phyloP scores from a whole-genome alignment of 2,797 vertebrate genomes.

The Acanthornis magna region DNA sequence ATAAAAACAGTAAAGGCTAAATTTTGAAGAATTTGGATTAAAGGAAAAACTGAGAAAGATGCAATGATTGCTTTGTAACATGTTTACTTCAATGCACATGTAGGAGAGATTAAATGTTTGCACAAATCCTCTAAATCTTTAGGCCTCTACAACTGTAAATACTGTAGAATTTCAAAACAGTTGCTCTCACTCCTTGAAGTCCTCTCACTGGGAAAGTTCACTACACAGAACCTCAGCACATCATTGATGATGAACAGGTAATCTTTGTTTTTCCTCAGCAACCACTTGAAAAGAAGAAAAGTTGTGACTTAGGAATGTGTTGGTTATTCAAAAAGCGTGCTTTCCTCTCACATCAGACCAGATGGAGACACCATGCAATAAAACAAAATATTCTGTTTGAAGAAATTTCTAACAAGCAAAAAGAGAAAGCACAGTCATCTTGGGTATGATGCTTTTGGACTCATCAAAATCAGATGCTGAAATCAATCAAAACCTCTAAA shows the following conservation, averaged over 20 bases:
- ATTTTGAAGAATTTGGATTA: background rate
- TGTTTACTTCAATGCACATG: fast-evolving
- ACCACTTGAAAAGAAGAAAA: background rate
- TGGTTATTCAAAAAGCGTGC: background rate
- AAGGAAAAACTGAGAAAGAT: background rate
- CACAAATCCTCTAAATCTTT: background rate
- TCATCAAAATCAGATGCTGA: background rate
- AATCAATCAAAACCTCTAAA: background rate
- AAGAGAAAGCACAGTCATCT: background rate
- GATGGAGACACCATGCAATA: background rate
- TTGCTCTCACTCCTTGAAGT: background rate
- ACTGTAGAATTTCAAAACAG: background rate
- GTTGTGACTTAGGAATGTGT: background rate
- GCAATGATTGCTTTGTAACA: background rate
- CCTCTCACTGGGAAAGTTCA: background rate
- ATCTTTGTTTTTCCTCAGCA: background rate
- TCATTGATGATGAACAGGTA: fast-evolving
- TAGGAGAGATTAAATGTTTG: background rate
- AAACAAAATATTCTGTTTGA: background rate
- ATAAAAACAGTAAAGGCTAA: background rate
- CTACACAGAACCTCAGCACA: background rate
- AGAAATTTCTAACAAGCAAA: background rate
- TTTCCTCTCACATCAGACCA: background rate
- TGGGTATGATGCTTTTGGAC: background rate
- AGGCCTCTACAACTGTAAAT: background rate